Evolutionary conservation across 1,140 invertebrate species (phyloP), one percentile per base, ranked within the genome.

Genomic region (Scaptomyza montana): DNA sequence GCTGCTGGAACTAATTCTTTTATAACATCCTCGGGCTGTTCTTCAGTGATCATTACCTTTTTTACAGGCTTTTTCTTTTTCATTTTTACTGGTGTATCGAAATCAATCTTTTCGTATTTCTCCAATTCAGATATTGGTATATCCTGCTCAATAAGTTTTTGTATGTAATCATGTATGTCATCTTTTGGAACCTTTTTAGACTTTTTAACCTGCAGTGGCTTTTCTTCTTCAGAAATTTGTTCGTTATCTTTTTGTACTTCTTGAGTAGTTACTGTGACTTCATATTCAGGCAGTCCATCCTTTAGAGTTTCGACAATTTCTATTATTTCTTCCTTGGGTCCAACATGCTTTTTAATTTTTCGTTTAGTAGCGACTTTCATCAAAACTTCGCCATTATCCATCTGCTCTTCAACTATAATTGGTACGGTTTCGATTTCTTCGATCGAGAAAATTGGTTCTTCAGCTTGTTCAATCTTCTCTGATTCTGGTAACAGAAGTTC

Each of bases 251-350:
- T 13, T 43, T 56, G 47, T 1, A 75, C 64, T 65, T 90, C 86
- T 13, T 91, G 80, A 9, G 68, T 50, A 53, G 66, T 91, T 3
- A 92, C 78, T 49, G 91, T 89, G 28, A 91, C 91, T 74, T 92
- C 82, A 50, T 91, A 90, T 67, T 79, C 65, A 28, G 85, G 82
- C 54, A 91, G 73, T 19, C 89, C 92, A 51, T 92, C 92, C 25
- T 92, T 90, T 54, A 90, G 76, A 36, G 90, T 89, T 57, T 92
- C 92, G 7, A 91, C 74, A 64, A 92, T 92, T 89, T 93, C 92
- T 8, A 92, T 92, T 12, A 92, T 89, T 82, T 93, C 86, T 78
- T 92, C 82, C 53, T 92, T 93, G 8, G 89, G 90, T 5, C 91
- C 92, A 33, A 91, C 67, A 53, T 91, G 81, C 46, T 90, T 92